A percentile compares a stretch with the other conserved stretches of the same genome.
These are phyloP conservation scores for Cettia cetti DNA, from an alignment of 2,113 vertebrate species.

Conservation along the genomic window DNA sequence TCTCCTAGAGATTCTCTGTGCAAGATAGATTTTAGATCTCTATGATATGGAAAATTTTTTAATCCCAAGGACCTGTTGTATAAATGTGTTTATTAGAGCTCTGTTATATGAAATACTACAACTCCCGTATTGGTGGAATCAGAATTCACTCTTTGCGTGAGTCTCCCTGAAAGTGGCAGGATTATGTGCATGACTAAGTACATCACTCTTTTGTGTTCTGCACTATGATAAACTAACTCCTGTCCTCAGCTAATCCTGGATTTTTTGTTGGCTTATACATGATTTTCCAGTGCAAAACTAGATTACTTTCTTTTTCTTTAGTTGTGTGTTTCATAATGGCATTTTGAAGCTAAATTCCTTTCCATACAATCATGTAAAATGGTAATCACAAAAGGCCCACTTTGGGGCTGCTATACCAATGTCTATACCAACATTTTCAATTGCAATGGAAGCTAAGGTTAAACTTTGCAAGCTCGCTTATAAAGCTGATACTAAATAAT, in stretches of 20 bases:
- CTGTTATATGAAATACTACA: background rate
- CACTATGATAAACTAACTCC: background rate
- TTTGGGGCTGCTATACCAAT: background rate
- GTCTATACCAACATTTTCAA: background rate
- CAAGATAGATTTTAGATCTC: background rate
- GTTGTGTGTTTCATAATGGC: background rate
- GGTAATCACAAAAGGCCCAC: background rate
- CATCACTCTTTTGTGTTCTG: background rate
- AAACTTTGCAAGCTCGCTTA: background rate
- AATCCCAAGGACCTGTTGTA: background rate
- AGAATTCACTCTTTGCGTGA: background rate
- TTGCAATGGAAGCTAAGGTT: background rate
- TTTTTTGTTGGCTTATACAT: background rate
- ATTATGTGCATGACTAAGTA: background rate
- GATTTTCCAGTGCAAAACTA: background rate
- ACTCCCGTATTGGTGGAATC: background rate
- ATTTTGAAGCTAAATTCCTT: background rate
- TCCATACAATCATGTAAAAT: background rate
- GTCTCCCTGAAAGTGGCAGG: background rate
- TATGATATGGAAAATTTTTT: background rate
- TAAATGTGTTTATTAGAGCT: background rate
- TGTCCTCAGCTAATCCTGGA: background rate
- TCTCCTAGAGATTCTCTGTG: background rate
- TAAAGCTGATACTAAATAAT: background rate
- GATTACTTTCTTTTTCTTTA: background rate